A percentile compares a stretch with the other conserved stretches of the same genome.
Evolutionary conservation across 2,113 vertebrate species (phyloP).

Genomic region (Furnarius figulus): DNA sequence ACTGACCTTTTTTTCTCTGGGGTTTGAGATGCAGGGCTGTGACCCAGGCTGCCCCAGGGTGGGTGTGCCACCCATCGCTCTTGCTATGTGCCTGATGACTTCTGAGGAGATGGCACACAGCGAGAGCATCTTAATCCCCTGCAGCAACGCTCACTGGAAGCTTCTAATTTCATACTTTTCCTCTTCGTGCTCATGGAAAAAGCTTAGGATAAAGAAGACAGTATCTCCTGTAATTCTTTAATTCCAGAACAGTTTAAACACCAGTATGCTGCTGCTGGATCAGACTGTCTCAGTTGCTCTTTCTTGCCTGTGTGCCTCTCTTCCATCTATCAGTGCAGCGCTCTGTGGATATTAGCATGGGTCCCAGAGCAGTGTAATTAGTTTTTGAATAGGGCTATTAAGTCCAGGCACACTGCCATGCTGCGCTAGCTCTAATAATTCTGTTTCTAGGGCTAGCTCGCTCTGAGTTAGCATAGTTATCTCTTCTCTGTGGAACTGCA

Average conservation of each 20-base stretch:
- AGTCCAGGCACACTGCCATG: conserved; percentile 24
- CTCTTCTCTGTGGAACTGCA: background rate
- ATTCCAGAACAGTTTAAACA: background rate
- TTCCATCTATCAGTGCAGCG: background rate
- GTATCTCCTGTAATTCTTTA: background rate
- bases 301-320: background rate
- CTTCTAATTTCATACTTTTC: background rate
- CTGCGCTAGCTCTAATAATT: conserved; percentile 12
- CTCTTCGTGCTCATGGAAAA: background rate
- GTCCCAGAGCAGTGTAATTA: conserved; percentile 29
- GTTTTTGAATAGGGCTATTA: conserved; percentile 35
- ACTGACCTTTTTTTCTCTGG: background rate
- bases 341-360: background rate
- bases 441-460: conserved; percentile 17
- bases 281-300: background rate
- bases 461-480: background rate
- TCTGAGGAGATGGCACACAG: background rate
- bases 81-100: background rate
- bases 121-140: background rate
- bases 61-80: background rate
- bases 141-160: background rate
- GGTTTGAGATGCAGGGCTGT: background rate
- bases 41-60: background rate
- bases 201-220: background rate
- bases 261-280: background rate